Percentiles rank a stretch among this genome's conserved stretches.
Conservation (phyloP, 30 jellyfish, hydroid and myxozoan species). For the Catostylus mosaicus region DNA sequence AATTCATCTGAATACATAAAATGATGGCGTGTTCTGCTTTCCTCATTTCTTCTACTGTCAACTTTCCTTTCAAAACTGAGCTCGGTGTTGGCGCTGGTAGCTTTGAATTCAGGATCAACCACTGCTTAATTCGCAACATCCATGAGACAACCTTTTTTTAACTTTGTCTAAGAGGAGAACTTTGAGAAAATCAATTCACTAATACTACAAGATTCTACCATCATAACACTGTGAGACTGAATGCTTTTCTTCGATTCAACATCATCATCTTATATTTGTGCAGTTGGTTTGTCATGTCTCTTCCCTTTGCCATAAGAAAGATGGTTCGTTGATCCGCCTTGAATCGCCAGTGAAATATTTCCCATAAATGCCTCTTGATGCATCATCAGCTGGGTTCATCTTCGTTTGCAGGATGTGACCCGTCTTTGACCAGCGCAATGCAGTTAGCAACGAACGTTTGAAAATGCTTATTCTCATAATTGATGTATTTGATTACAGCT, state of each 20-base stretch:
- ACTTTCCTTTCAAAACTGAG: not conserved
- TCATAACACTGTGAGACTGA: not conserved
- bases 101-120: constrained; percentile 25
- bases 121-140: constrained; percentile 49
- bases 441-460: constrained; percentile 65
- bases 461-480: constrained; percentile 44
- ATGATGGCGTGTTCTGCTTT: constrained; percentile 40
- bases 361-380: constrained; percentile 48
- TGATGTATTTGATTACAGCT: constrained; percentile 51
- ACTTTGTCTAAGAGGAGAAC: constrained; percentile 24
- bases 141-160: constrained; percentile 55
- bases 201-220: not conserved
- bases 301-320: constrained; percentile 21
- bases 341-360: not conserved
- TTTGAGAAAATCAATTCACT: constrained; percentile 15
- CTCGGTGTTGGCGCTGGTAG: not conserved
- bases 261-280: constrained; percentile 33
- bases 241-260: constrained; percentile 38
- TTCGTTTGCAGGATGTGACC: constrained; percentile 42
- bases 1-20: no score
- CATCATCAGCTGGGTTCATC: constrained; percentile 59
- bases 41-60: constrained; percentile 38
- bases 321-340: constrained; percentile 56
- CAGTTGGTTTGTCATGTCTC: not conserved
- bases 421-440: constrained; percentile 38